Evolutionary conservation across 2,888 invertebrate genomes (phyloP), one percentile per base, ranked within the genome.

Genomic region (Thymelicus sylvestris): DNA sequence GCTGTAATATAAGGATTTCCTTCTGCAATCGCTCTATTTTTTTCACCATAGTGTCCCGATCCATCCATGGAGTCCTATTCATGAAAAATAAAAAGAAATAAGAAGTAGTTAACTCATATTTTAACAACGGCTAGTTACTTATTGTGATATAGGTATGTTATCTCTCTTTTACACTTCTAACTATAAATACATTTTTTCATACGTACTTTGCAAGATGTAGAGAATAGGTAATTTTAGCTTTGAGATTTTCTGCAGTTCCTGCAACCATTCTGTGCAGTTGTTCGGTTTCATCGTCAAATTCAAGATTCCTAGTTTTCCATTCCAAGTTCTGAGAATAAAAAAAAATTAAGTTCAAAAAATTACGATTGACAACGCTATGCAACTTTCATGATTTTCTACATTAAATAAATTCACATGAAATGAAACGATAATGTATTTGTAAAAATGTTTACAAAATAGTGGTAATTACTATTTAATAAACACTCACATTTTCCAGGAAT

Each of bases 261-360:
- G 81, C 83, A 13, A 91, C 84, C 81, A 89, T 78, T 79, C 81
- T 82, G 39, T 90, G 86, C 60, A 93, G 74, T 66, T 79, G 80
- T 75, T 91, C 91, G 1, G 91, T 90, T 80, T 92, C 91, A 4
- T 79, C 67, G 61, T 93, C 92, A 66, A 89, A 85, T 72, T 91
- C 89, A 0, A 74, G 60, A 69, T 87, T 88, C 77, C 88, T 92
- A 0, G 81, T 76, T 84, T 89, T 92, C 87, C 86, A 89, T 78
- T 90, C 92, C 50, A 86, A 74, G 76, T 86, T 90, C 92, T 92
- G 74, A 48, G 84, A 85, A 69, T 19, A 70, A 57, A 41, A 31
- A 61, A 67, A 72, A 73, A 12, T 44, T 44, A 44, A 44, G 3
- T 44, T 10, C 8, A 44, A 0, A 10, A 8, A 3, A 10, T 12